A percentile compares a stretch with the other conserved stretches of the same genome.
phyloP scores from a whole-genome alignment of 2,113 vertebrate species.

The Erythrolamprus reginae region DNA sequence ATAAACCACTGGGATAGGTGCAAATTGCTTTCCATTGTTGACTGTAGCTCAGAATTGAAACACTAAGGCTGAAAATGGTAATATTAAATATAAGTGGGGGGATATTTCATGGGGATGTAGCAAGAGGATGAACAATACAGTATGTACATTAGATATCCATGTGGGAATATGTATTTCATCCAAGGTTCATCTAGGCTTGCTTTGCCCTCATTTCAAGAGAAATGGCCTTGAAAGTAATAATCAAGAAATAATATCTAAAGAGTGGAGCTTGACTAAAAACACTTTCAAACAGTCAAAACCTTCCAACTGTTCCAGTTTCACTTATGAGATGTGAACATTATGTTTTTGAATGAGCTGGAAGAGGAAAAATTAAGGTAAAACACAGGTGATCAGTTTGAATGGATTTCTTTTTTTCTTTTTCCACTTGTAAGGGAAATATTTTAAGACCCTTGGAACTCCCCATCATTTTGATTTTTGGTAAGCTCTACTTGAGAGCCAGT shows the following conservation, averaged over 20 bases:
- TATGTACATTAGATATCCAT: conserved; percentile 34
- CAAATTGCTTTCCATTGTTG: conserved; percentile 63
- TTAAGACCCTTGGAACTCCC: not conserved
- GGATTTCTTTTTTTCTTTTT: not conserved
- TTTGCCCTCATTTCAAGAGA: not conserved
- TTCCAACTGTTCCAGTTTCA: not conserved
- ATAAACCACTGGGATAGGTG: conserved; percentile 51
- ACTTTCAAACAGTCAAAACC: not conserved
- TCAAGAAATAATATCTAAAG: not conserved
- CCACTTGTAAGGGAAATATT: not conserved
- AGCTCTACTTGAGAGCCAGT: not conserved
- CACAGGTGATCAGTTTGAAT: not conserved
- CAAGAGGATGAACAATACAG: conserved; percentile 18
- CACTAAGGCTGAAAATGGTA: conserved; percentile 47
- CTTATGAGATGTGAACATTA: not conserved
- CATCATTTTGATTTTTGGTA: not conserved
- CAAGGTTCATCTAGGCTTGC: not conserved
- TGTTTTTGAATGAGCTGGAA: not conserved
- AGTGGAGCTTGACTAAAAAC: not conserved
- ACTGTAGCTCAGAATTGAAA: conserved; percentile 50
- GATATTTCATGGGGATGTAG: not conserved
- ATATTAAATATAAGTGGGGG: not conserved
- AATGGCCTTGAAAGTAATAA: not conserved
- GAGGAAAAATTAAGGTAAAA: not conserved
- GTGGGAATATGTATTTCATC: not conserved